These are phyloP conservation scores for Pseudorhombus dupliciocellatus DNA, from an alignment of 2,113 vertebrate species.

Conservation along the genomic window DNA sequence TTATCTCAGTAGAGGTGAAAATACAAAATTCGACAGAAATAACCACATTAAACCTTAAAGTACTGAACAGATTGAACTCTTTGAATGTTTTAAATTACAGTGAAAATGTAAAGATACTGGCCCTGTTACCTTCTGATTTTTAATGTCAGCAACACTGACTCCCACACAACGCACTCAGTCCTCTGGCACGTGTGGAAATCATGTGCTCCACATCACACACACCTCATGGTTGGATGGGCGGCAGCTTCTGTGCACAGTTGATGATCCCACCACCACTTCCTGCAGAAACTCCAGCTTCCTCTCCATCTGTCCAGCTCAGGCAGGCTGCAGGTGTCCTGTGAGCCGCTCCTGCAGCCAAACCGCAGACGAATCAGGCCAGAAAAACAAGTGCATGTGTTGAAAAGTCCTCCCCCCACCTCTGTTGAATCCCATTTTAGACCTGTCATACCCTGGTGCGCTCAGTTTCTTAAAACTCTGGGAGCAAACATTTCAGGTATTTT, in stretches of 20 bases:
- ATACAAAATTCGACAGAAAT: no score
- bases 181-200: not conserved
- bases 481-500: not conserved
- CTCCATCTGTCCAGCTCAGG: conserved; percentile 1
- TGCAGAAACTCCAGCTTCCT: conserved; percentile 1
- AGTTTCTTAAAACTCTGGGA: not conserved
- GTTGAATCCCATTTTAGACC: not conserved
- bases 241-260: not conserved
- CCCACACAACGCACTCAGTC: not conserved
- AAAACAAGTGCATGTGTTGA: not conserved
- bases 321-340: not conserved
- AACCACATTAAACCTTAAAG: no score
- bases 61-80: no score
- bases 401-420: not conserved
- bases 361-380: not conserved
- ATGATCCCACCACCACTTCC: not conserved
- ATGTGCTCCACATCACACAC: conserved; percentile 1
- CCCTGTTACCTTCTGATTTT: not conserved
- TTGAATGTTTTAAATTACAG: no score
- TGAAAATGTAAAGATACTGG: not conserved
- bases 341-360: not conserved
- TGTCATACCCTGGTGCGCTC: not conserved
- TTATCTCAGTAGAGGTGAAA: no score
- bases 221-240: not conserved
- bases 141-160: not conserved